Evolutionary conservation across 2,888 invertebrate species (phyloP).

Genomic region (Agapostemon virescens): DNA sequence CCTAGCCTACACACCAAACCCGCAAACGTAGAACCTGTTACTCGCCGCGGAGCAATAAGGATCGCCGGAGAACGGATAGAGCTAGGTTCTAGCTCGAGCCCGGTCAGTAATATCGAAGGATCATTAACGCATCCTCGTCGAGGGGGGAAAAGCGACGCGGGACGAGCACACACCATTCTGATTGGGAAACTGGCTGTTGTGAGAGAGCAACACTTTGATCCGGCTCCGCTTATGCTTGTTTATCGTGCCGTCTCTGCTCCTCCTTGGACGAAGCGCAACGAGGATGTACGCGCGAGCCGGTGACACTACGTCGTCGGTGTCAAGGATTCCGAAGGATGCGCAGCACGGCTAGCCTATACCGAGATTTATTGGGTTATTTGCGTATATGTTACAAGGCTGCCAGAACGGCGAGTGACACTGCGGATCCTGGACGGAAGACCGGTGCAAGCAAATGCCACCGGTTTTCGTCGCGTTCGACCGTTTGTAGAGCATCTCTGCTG

Average conservation of each 20-base stretch:
- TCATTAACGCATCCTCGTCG: slow-evolving; percentile 57
- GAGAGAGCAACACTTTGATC: slow-evolving; percentile 51
- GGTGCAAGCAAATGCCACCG: too few relatives aligned
- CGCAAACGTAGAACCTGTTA: neutral
- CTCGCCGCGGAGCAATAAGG: neutral
- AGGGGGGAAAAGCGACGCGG: slow-evolving; percentile 30
- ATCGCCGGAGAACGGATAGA: neutral
- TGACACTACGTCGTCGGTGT: slow-evolving; percentile 71
- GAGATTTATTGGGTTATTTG: slow-evolving; percentile 78
- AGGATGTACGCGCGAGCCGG: slow-evolving; percentile 47
- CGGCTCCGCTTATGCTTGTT: slow-evolving; percentile 53
- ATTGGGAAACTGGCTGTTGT: slow-evolving; percentile 62
- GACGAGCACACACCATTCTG: slow-evolving; percentile 41
- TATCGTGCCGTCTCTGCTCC: slow-evolving; percentile 31
- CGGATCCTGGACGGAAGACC: slow-evolving; percentile 57
- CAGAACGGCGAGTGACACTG: slow-evolving; percentile 57
- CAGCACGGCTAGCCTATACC: slow-evolving; percentile 66
- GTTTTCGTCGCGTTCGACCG: too few relatives aligned
- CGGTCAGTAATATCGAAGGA: slow-evolving; percentile 58
- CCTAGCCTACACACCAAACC: neutral
- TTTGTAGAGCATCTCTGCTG: too few relatives aligned
- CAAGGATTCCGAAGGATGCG: slow-evolving; percentile 75
- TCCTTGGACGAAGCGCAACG: slow-evolving; percentile 12
- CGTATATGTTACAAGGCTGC: slow-evolving; percentile 78
- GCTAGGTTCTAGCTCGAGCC: slow-evolving; percentile 4